Evolutionary conservation across 2,797 vertebrate species (phyloP).

Genomic region (Intellagama lesueurii): DNA sequence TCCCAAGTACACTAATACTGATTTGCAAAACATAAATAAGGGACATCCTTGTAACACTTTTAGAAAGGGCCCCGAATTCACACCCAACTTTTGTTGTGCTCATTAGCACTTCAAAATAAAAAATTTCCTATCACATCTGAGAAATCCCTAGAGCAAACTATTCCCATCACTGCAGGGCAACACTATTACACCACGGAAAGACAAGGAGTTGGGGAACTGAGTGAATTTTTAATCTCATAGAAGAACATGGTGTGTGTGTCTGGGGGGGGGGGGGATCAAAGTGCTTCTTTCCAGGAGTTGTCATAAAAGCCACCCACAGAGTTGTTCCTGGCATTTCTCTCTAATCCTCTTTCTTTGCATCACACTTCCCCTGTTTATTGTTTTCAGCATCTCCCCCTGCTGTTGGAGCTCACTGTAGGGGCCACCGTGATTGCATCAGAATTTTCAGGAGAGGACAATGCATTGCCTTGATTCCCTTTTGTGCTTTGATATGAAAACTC

Average conservation of each 20-base stretch:
- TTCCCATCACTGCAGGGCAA: neutral
- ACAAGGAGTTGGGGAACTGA: conserved; percentile 32
- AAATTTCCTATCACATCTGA: neutral
- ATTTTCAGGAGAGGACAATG: conserved; percentile 58
- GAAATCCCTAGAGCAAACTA: neutral
- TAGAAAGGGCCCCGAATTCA: neutral
- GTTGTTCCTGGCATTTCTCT: conserved; percentile 62
- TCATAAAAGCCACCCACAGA: conserved; percentile 42
- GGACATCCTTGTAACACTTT: neutral
- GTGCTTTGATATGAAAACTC: conserved; percentile 12
- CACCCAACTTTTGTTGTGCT: neutral
- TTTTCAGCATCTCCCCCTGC: conserved; percentile 59
- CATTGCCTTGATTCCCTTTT: conserved; percentile 40
- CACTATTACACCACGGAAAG: conserved; percentile 21
- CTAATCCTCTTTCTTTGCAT: conserved; percentile 70
- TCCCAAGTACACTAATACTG: neutral
- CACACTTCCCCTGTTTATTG: conserved; percentile 60
- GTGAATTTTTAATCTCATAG: conserved; percentile 48
- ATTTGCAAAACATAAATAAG: neutral
- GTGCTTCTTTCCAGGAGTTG: conserved; percentile 43
- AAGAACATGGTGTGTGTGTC: conserved; percentile 33
- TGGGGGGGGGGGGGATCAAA: neutral
- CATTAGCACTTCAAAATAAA: neutral
- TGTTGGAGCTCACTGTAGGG: conserved; percentile 35
- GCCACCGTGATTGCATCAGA: conserved; percentile 51